Conservation (phyloP, 2,888 invertebrate species). For the Orgyia antiqua region DNA sequence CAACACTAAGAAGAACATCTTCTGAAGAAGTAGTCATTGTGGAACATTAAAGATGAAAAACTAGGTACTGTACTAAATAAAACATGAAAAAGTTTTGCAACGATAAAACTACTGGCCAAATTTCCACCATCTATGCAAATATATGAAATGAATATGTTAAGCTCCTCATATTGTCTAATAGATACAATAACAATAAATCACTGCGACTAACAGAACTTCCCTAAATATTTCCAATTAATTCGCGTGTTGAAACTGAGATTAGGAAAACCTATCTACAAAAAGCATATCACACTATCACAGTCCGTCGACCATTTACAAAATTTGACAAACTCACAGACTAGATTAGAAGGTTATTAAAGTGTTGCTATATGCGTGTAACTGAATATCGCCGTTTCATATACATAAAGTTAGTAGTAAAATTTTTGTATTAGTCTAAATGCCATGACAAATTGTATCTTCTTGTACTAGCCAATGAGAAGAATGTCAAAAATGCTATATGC, state of each 20-base stretch:
- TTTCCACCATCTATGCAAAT: constrained; percentile 22
- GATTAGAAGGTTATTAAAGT: no score
- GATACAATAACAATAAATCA: constrained; percentile 11
- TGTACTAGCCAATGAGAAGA: no score
- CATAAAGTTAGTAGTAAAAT: no score
- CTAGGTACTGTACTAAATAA: constrained; percentile 10
- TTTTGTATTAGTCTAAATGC: no score
- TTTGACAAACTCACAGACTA: constrained; percentile 57
- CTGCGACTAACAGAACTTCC: constrained; percentile 11
- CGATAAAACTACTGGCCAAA: constrained; percentile 26
- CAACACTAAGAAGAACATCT: constrained; percentile 95
- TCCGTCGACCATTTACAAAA: constrained; percentile 58
- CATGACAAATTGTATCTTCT: no score
- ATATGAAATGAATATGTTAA: constrained; percentile 12
- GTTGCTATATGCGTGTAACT: no score
- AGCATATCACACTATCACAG: constrained; percentile 46
- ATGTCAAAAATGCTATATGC: no score
- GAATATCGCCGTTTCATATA: no score
- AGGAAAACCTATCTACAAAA: constrained; percentile 49
- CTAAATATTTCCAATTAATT: constrained; percentile 25
- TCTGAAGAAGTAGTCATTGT: constrained; percentile 93
- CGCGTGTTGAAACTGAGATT: constrained; percentile 37
- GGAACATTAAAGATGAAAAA: constrained; percentile 17
- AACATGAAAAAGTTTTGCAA: constrained; percentile 29
- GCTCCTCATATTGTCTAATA: constrained; percentile 7